Evolutionary conservation across 1,140 invertebrate genomes (phyloP), one percentile per base, ranked within the genome.

Genomic region (Tetragnatha versicolor): DNA sequence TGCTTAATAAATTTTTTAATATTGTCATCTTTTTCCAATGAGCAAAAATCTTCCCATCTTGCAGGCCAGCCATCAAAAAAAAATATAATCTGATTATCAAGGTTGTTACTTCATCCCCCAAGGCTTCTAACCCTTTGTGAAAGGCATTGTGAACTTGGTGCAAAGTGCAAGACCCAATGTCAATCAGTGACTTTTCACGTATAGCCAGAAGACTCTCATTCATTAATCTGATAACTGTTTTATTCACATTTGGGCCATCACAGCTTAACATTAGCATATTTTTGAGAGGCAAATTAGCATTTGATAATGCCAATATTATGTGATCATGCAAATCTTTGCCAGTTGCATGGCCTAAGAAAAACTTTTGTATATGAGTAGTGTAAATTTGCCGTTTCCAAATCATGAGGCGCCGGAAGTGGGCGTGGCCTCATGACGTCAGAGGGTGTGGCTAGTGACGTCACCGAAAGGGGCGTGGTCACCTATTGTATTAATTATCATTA

Each of bases 1-100:
- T 82, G 82, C 39, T 83, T 80, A 33, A 83, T 81, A 63, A 84
- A 84, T 25, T 65, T n/a, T n/a, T 82, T 63, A 31, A 14, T 25
- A n/a, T 55, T 55, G 49, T 53, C n/a, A 65, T 63, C 37, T 81
- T 35, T 17, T 66, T 68, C 12, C 65, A 17, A 42, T 81, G 33
- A 35, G 79, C 33, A 42, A 82, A 77, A 58, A 83, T 42, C 27
- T 77, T 61, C 12, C 37, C 39, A 70, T 60, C 83, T 75, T 82
- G 80, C 53, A 83, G 75, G 51, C 76, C 65, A 42, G 83, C 17
- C 17, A 17, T 42, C 17, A 42, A 42, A 9, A 17, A 17, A 9
- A 42, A 42, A 42, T 7, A 9, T 17, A 9, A 9, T 7, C 39
- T 42, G 7, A 9, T 42, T 9, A 17, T 9, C 39, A 9, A 42